Percentiles rank a stretch among this genome's conserved stretches.
These are phyloP conservation scores for Apantesis nais DNA, from an alignment of 2,888 invertebrate species.

Conservation along the genomic window DNA sequence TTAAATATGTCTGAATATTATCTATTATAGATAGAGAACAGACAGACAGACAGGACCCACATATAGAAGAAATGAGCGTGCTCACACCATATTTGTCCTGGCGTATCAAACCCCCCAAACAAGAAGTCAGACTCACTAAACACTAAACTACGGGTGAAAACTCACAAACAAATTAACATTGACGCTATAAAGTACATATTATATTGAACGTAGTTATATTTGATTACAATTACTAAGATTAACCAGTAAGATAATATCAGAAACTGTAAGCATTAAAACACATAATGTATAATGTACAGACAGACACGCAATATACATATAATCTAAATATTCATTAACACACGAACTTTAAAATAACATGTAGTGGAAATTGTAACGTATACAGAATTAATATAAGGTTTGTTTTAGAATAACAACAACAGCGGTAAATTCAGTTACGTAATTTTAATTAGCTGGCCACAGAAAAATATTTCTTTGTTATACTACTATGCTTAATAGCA, in stretches of 20 bases:
- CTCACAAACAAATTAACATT: not conserved
- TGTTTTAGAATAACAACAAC: not conserved
- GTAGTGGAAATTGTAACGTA: not conserved
- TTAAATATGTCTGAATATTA: no score
- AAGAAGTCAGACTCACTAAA: no score
- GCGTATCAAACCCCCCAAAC: no score
- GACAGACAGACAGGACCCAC: no score
- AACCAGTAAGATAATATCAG: not conserved
- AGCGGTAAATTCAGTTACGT: not conserved
- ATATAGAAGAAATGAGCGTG: no score
- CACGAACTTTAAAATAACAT: not conserved
- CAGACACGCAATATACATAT: not conserved
- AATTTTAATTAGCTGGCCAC: conserved; percentile 1
- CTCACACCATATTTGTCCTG: no score
- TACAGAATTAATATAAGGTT: not conserved
- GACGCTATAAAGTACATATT: not conserved
- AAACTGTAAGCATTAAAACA: not conserved
- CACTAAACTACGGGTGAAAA: not conserved
- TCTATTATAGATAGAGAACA: no score
- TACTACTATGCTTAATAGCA: not conserved
- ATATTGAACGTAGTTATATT: not conserved
- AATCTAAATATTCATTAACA: not conserved
- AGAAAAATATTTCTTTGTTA: conserved; percentile 1
- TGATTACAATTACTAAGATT: not conserved
- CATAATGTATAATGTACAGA: not conserved